A percentile compares a stretch with the other conserved stretches of the same genome.
phyloP scores from a whole-genome alignment of 2,888 invertebrate species.

The Criorhina ranunculi region DNA sequence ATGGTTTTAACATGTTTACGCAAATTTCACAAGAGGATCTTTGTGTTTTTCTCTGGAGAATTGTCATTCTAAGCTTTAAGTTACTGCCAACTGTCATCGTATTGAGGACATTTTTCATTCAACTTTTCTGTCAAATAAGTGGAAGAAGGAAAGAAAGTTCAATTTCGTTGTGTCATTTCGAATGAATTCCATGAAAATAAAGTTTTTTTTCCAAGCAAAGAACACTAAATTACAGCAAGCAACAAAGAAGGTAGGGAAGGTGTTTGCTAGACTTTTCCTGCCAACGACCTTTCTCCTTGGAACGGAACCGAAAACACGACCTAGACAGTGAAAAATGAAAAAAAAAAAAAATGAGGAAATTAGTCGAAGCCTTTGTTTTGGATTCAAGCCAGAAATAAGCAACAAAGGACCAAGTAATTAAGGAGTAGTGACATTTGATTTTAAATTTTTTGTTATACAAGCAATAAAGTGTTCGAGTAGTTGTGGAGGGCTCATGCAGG shows the following conservation, averaged over 20 bases:
- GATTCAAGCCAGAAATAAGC: not conserved
- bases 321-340: constrained; percentile 9
- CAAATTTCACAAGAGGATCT: not conserved
- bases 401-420: constrained; percentile 8
- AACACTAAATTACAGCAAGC: not conserved
- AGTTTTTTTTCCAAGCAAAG: not conserved
- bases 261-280: not conserved
- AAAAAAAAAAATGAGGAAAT: not conserved
- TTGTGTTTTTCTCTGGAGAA: not conserved
- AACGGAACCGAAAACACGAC: not conserved
- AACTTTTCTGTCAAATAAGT: not conserved
- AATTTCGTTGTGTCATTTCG: not conserved
- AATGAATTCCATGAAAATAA: constrained; percentile 1
- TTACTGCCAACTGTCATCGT: not conserved
- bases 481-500: too few relatives aligned
- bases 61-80: not conserved
- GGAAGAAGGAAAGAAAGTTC: not conserved
- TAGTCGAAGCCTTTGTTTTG: not conserved
- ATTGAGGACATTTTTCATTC: constrained; percentile 8
- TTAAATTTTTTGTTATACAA: not conserved
- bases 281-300: not conserved
- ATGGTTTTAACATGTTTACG: constrained; percentile 5
- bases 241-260: constrained; percentile 1
- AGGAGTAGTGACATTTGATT: constrained; percentile 7
- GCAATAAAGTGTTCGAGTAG: not conserved